Base-by-base conservation (phyloP, 2,888 invertebrate genomes). In the Fragum fragum region DNA sequence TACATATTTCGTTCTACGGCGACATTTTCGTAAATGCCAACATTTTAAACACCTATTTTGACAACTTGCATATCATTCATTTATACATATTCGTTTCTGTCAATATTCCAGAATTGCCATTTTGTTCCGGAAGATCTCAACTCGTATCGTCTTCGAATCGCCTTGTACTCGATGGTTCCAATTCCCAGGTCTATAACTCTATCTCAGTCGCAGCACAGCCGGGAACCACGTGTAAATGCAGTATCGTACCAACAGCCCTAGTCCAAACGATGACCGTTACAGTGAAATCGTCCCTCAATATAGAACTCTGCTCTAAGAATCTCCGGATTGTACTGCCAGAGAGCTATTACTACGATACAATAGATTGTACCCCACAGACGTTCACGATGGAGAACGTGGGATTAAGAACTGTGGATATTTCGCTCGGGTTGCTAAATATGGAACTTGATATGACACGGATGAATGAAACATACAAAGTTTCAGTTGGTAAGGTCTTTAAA, bases 141-240 rank as follows among this genome's bases (percentile, higher is more conserved):
- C 11, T 42, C 11, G 23, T 66, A 6, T 28, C 42, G 9, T 14
- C 39, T 36, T 18, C 9, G 23, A 9, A 21, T 11, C 5, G 14
- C 14, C 66, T 66, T 11, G 42, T 66, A 9, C 39, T 66, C 23
- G 66, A 66, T 42, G 66, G 66, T 39, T 66, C 66, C 39, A 66
- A 66, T 18, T 42, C 21, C 29, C 21, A n/a, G 21, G 0, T 66
- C 36, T 6, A 9, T 1, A 14, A 32, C 14, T 21, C 18, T 21
- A 7, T 16, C 6, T 16, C 29, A 16, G 42, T 21, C 0, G 6
- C 66, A 16, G n/a, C 28, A 1, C 21, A 42, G 42, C 21, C 66
- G 21, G 66, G 42, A 16, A 42, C 26, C 42, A 66, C 26, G 7
- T 66, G 66, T 16, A 26, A 32, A 23, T 66, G 66, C 23, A 66